A percentile compares a stretch with the other conserved stretches of the same genome.
Conservation (phyloP, 2,888 invertebrate species). For the Meghimatium bilineatum region DNA sequence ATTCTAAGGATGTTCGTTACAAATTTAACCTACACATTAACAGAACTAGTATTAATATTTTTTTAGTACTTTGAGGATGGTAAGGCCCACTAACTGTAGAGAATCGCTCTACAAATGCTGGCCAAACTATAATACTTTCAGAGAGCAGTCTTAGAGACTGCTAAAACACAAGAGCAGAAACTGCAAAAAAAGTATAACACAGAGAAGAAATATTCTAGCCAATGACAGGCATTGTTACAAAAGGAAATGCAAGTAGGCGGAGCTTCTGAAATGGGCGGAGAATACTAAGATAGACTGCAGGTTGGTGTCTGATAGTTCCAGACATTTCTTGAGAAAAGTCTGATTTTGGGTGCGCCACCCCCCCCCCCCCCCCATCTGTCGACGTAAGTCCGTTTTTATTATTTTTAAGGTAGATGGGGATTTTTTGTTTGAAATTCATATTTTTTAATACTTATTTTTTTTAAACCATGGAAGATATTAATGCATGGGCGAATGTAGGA, state of each 20-base stretch:
- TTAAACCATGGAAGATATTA: no score
- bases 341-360: no score
- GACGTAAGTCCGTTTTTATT: no score
- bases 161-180: neutral
- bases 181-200: neutral
- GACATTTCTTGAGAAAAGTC: no score
- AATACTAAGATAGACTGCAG: neutral
- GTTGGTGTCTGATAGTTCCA: neutral
- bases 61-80: neutral
- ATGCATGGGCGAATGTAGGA: no score
- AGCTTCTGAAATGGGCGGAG: neutral
- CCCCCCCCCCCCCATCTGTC: no score
- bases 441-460: no score
- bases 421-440: no score
- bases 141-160: conserved; percentile 27
- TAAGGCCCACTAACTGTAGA: neutral
- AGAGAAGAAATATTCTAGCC: neutral
- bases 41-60: neutral
- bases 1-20: neutral
- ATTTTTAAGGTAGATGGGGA: no score
- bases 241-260: neutral
- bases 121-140: no score
- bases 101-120: neutral
- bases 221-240: conserved; percentile 26
- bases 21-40: neutral